These are phyloP conservation scores for Eulithis testata DNA, from an alignment of 2,888 invertebrate species.

Conservation along the genomic window DNA sequence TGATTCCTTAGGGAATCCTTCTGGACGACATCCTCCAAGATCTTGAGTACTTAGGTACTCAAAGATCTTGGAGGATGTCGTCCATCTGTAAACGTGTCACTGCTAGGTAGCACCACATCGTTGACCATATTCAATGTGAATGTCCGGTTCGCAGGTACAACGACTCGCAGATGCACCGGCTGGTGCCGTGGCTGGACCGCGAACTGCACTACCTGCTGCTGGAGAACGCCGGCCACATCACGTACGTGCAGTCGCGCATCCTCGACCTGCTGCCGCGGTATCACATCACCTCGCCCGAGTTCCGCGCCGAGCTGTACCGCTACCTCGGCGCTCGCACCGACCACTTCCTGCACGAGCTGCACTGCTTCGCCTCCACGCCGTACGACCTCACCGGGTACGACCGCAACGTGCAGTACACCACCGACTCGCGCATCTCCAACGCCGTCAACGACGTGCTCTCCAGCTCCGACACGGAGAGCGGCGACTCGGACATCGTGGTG, in stretches of 20 bases:
- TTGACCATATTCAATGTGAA: background rate
- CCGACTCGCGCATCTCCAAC: conserved; percentile 80
- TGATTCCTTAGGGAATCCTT: no score
- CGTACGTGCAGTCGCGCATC: conserved; percentile 88
- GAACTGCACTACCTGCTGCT: conserved; percentile 91
- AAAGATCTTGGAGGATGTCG: no score
- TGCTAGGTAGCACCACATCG: no score
- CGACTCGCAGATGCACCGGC: conserved; percentile 91
- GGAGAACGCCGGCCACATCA: conserved; percentile 86
- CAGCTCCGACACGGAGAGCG: conserved; percentile 69
- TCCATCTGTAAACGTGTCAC: no score
- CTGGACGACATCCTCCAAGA: no score
- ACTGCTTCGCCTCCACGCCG: conserved; percentile 93
- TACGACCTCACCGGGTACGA: conserved; percentile 94
- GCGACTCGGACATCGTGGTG: conserved; percentile 70
- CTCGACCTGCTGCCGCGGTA: conserved; percentile 87
- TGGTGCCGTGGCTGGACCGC: conserved; percentile 95
- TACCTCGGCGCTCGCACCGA: conserved; percentile 89
- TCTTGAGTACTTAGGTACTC: no score
- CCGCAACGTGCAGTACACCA: conserved; percentile 87
- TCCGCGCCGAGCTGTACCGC: conserved; percentile 87
- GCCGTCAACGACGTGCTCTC: conserved; percentile 83
- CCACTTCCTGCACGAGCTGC: conserved; percentile 96
- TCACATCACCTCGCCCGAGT: conserved; percentile 88
- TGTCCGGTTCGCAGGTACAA: conserved; percentile 83